phyloP scores from a whole-genome alignment of 2,797 vertebrate species.

The Hafferia zeledoni region DNA sequence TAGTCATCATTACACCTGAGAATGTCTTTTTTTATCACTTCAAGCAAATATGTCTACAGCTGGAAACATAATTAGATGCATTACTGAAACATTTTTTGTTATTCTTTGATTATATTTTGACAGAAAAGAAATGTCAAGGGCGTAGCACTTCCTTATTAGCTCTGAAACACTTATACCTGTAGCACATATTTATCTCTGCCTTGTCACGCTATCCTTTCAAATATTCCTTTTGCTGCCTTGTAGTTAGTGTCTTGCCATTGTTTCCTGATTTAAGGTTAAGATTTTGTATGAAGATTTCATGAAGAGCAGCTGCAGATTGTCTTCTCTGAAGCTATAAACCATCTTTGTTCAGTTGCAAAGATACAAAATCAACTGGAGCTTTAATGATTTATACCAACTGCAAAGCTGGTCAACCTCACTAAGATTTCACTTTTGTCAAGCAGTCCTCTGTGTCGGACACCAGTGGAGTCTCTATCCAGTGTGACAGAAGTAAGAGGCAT shows the following conservation, averaged over 20 bases:
- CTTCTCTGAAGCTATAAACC: not conserved
- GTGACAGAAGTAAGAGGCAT: not conserved
- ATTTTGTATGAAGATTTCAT: not conserved
- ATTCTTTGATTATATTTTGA: constrained; percentile 62
- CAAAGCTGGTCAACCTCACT: not conserved
- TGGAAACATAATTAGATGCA: constrained; percentile 46
- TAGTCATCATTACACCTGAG: constrained; percentile 15
- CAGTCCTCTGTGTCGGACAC: not conserved
- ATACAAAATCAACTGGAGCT: not conserved
- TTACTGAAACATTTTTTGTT: constrained; percentile 41
- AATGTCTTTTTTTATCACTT: constrained; percentile 28
- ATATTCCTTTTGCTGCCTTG: not conserved
- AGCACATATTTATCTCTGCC: constrained; percentile 14
- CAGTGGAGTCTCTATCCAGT: not conserved
- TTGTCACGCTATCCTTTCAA: not conserved
- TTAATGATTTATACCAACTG: not conserved
- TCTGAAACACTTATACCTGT: constrained; percentile 43
- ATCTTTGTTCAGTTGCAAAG: not conserved
- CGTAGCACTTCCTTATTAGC: constrained; percentile 42
- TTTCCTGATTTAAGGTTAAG: not conserved
- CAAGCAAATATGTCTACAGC: constrained; percentile 45
- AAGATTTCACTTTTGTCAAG: not conserved
- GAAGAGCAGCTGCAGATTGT: not conserved
- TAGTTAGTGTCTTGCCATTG: not conserved
- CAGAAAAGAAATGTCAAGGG: constrained; percentile 53